Evolutionary conservation across 2,888 invertebrate species (phyloP), one percentile per base, ranked within the genome.

Genomic region (Fragum fragum): DNA sequence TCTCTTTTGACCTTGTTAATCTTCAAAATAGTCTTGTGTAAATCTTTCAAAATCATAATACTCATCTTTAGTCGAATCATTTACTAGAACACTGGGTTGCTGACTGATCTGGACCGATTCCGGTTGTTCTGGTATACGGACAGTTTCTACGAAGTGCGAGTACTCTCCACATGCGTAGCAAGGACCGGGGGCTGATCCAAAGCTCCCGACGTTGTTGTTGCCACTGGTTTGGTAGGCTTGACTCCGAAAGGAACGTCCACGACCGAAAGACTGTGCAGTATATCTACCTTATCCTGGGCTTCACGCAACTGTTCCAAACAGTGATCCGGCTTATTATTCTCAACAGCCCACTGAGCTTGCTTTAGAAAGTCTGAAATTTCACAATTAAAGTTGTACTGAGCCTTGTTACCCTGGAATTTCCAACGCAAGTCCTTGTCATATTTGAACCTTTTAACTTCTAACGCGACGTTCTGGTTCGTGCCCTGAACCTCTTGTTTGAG

Each of bases 11-110:
- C 74, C 73, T 52, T 83, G 68, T 55, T 83, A 72, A 47, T 77
- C 75, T 59, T 83, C 83, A 29, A 47, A 83, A 80, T 66, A 80
- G 29, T 83, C 72, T 47, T 72, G 69, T 16, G 76, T 76, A 55
- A 79, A 76, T 59, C 69, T 32, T 29, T 42, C 39, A 57, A 61
- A 69, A 42, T 59, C 69, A 72, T 57, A 75, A 72, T 77, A 75
- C 75, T 77, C 77, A 77, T 81, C 74, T 81, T 77, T 69, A 3
- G 73, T 1, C 16, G 57, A 73, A 42, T 73, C 57, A 28, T 61
- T 29, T 28, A n/a, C 14, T 61, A 11, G 29, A 14, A n/a, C 11
- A 29, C 61, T 29, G 69, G 39, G 52, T 52, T 26, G 32, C 53
- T 55, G 70, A 21, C 47, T 52, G 28, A 23, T 73, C 36, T 61